Base-by-base conservation (phyloP, 2,888 invertebrate genomes). In the Leptopterna dolabrata region DNA sequence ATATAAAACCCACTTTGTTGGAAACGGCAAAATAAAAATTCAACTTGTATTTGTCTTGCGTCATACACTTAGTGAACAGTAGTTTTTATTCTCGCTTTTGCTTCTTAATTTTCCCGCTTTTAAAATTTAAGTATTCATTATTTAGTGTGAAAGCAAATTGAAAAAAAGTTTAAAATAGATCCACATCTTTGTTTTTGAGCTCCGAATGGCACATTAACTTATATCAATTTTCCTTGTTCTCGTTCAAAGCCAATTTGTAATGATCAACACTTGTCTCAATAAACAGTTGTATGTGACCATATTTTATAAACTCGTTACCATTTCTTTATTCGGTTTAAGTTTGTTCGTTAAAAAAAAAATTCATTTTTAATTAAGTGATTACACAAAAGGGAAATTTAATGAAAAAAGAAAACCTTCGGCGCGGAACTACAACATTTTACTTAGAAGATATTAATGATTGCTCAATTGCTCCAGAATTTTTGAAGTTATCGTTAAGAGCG, bases 251-350 rank as follows among this genome's bases (percentile, higher is more conserved):
- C 88, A 87, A 89, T 89, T 89, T 89, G 89, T 88, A 89, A 88
- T 82, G 88, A 89, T 87, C 89, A 87, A 89, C 43, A 27, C 89
- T 87, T 89, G 89, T 90, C 89, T 89, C 88, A 90, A 90, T 90
- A 90, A 90, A 89, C 89, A 89, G 89, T 89, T 90, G 89, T 90
- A 90, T 90, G 89, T 89, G 89, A 90, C 89, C 90, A 89, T 88
- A 89, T 90, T 90, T 90, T 89, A 89, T 89, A 90, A 89, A 89
- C 76, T 87, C 86, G 76, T 84, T 86, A 78, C 71, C 78, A 83
- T 86, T 83, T 82, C 78, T 88, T 36, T 71, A 51, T 51, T 51
- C 51, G 51, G 51, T 51, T 51, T 51, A 51, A 51, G 51, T 86
- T 86, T 24, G 3, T 43, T 71, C 41, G n/a, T 13, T 13, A 55